Conservation (phyloP, 2,797 vertebrate species). For the Schizopygopsis malacanthus region DNA sequence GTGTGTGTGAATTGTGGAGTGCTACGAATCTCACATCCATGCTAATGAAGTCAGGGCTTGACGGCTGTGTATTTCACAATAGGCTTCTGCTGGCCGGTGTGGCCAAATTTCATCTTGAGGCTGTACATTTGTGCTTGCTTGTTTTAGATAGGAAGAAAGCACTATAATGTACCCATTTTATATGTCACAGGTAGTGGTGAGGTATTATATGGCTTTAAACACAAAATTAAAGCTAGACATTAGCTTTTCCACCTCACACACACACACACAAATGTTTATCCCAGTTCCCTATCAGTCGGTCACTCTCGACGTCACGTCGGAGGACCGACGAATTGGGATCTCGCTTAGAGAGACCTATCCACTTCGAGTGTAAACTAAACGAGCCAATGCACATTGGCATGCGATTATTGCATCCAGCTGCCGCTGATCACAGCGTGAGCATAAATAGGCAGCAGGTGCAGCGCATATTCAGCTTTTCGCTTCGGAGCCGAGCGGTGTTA, state of each 20-base stretch:
- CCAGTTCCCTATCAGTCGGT: no score
- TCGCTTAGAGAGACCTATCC: no score
- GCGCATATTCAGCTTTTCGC: no score
- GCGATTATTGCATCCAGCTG: no score
- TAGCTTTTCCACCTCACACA: background rate
- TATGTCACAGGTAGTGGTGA: background rate
- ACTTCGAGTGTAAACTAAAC: no score
- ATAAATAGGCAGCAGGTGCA: no score
- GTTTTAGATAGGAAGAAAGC: background rate
- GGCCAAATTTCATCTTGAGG: background rate
- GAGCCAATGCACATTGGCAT: no score
- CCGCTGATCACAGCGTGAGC: no score
- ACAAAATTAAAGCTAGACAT: background rate
- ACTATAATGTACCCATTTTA: background rate
- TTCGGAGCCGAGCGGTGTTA: no score
- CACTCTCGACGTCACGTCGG: no score
- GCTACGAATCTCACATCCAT: conserved; percentile 22
- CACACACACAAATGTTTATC: conserved; percentile 1
- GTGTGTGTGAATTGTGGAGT: conserved; percentile 21
- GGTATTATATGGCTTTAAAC: conserved; percentile 6
- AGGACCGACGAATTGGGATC: no score
- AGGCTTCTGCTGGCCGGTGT: background rate
- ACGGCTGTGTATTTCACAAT: conserved; percentile 11
- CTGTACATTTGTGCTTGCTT: conserved; percentile 7
- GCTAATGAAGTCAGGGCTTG: conserved; percentile 34